Conservation (phyloP, 2,888 invertebrate genomes). For the Theodoxus fluviatilis region DNA sequence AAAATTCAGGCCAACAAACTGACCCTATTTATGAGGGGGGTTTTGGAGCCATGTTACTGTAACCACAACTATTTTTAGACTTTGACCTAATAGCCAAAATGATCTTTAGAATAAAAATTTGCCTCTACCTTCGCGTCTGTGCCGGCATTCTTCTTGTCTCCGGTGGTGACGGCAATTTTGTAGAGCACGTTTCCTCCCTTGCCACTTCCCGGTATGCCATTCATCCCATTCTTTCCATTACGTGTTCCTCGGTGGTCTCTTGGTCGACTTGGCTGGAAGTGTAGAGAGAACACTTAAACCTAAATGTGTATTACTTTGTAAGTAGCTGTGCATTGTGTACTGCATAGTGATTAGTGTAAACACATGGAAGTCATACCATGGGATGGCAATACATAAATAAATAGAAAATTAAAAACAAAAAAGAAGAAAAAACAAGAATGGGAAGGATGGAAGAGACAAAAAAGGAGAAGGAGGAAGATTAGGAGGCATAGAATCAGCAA, state of each 20-base stretch:
- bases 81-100: too few species aligned
- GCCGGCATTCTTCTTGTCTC: slow-evolving; percentile 57
- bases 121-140: slow-evolving; percentile 62
- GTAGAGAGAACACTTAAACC: too few species aligned
- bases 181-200: slow-evolving; percentile 46
- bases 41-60: too few species aligned
- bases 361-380: background rate
- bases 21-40: too few species aligned
- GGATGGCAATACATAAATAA: background rate
- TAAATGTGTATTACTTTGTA: too few species aligned
- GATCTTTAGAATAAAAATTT: background rate
- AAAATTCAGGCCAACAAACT: too few species aligned
- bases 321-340: slow-evolving; percentile 25
- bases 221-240: too few species aligned
- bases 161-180: slow-evolving; percentile 62
- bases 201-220: slow-evolving; percentile 21
- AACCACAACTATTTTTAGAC: too few species aligned
- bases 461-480: too few species aligned
- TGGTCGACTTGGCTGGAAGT: too few species aligned
- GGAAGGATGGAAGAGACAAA: background rate
- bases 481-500: too few species aligned
- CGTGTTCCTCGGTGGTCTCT: too few species aligned
- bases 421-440: background rate
- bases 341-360: background rate
- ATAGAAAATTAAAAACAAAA: background rate